These are phyloP conservation scores for Toxostoma redivivum DNA, from an alignment of 2,113 vertebrate species.

Conservation along the genomic window DNA sequence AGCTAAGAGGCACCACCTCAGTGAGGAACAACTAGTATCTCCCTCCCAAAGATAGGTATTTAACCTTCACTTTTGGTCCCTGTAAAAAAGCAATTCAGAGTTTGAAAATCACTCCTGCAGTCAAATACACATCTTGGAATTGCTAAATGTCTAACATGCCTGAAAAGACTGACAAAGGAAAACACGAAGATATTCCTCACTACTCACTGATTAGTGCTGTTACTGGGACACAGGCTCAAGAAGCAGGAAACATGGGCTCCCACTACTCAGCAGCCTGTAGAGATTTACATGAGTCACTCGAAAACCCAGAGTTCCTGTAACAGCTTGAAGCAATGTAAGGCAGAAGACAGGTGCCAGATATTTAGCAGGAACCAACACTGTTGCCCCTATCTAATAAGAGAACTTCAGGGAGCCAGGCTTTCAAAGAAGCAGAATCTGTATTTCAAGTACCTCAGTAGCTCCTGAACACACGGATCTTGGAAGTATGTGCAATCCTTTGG, in stretches of 20 bases:
- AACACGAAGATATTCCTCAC: neutral
- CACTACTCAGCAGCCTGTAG: neutral
- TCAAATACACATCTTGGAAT: neutral
- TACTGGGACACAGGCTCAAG: neutral
- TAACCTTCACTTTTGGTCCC: neutral
- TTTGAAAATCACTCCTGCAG: neutral
- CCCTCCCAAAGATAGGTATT: neutral
- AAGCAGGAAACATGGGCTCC: neutral
- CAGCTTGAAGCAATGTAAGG: neutral
- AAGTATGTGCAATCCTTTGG: accelerated
- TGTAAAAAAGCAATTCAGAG: neutral
- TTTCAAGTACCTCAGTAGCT: neutral
- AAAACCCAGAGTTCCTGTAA: neutral
- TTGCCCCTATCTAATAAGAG: accelerated
- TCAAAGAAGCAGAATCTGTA: neutral
- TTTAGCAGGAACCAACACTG: neutral
- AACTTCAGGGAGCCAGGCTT: neutral
- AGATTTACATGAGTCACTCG: accelerated
- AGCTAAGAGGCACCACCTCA: neutral
- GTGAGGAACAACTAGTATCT: neutral
- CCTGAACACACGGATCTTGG: accelerated
- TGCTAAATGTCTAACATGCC: accelerated
- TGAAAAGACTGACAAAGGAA: neutral
- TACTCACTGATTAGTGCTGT: accelerated
- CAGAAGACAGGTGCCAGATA: neutral